Evolutionary conservation across 2,113 vertebrate species (phyloP).

Genomic region (Trogon melanurus): DNA sequence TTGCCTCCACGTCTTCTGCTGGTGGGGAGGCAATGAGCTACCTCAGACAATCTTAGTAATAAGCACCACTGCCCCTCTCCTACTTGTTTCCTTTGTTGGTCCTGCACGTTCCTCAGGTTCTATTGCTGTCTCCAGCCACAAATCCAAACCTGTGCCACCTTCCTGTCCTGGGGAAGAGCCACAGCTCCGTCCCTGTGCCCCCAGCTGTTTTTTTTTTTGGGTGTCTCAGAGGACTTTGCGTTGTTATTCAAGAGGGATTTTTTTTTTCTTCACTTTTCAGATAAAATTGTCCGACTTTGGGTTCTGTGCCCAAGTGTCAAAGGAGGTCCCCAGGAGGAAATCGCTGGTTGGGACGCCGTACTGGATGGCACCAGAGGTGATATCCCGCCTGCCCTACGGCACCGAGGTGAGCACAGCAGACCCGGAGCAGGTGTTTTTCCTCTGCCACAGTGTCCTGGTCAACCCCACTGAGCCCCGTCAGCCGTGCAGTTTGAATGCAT

Average conservation of each 20-base stretch:
- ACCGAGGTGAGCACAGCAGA: slow-evolving; percentile 83
- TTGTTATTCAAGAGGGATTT: background rate
- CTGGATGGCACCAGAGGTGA: slow-evolving; percentile 98
- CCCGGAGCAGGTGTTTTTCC: accelerated
- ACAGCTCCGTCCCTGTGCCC: background rate
- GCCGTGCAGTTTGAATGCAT: background rate
- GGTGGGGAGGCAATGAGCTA: background rate
- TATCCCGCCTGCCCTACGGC: slow-evolving; percentile 95
- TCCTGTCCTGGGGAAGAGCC: accelerated
- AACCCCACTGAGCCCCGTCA: accelerated
- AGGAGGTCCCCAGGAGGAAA: slow-evolving; percentile 98
- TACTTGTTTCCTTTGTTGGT: background rate
- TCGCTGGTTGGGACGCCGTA: slow-evolving; percentile 96
- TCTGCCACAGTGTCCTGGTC: accelerated
- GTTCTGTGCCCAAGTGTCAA: slow-evolving; percentile 98
- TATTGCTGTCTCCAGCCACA: background rate
- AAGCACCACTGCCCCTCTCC: background rate
- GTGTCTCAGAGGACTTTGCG: accelerated
- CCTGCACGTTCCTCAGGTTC: accelerated
- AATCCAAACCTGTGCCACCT: background rate
- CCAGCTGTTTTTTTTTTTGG: too few relatives aligned
- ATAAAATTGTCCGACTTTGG: slow-evolving; percentile 98
- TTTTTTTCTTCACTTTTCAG: slow-evolving; percentile 63
- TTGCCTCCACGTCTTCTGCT: background rate
- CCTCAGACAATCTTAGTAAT: background rate